Percentiles rank a stretch among this genome's conserved stretches.
phyloP scores from a whole-genome alignment of 1,140 invertebrate species.

The Armadillidium nasatum region DNA sequence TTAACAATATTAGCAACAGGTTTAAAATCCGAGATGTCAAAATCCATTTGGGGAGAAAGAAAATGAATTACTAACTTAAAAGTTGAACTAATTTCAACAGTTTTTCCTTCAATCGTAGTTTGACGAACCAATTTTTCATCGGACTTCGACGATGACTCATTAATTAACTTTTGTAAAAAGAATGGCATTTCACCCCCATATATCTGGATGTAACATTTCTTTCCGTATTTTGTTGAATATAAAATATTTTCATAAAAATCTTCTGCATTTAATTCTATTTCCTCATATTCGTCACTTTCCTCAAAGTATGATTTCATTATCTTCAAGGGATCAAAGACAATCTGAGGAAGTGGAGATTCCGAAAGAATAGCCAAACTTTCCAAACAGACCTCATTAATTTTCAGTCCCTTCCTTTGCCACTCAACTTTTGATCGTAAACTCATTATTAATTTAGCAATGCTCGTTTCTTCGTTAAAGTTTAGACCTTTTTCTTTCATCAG shows the following conservation, averaged over 20 bases:
- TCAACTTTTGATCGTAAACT: conserved; percentile 24
- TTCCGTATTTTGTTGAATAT: conserved; percentile 17
- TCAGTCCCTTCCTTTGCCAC: conserved; percentile 33
- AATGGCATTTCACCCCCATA: conserved; percentile 27
- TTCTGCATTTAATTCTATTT: conserved; percentile 23
- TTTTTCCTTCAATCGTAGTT: not conserved
- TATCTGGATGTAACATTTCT: conserved; percentile 17
- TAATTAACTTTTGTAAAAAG: conserved; percentile 23
- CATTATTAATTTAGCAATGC: conserved; percentile 24
- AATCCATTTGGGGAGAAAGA: not conserved
- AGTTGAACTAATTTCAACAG: not conserved
- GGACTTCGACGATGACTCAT: conserved; percentile 12
- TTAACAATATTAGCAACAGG: conserved; percentile 28
- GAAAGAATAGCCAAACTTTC: conserved; percentile 34
- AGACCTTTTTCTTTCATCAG: conserved; percentile 32
- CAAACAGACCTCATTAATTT: conserved; percentile 25
- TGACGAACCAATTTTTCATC: not conserved
- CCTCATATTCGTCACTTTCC: conserved; percentile 17
- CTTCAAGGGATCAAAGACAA: conserved; percentile 31
- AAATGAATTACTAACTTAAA: not conserved
- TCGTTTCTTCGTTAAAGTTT: conserved; percentile 25
- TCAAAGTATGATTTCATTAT: conserved; percentile 30
- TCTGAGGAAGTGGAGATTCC: conserved; percentile 29
- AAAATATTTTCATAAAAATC: conserved; percentile 23
- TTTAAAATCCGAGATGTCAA: conserved; percentile 18